Percentiles rank a stretch among this genome's conserved stretches.
Evolutionary conservation across 2,888 invertebrate genomes (phyloP).

Genomic region (Cinara cedri): DNA sequence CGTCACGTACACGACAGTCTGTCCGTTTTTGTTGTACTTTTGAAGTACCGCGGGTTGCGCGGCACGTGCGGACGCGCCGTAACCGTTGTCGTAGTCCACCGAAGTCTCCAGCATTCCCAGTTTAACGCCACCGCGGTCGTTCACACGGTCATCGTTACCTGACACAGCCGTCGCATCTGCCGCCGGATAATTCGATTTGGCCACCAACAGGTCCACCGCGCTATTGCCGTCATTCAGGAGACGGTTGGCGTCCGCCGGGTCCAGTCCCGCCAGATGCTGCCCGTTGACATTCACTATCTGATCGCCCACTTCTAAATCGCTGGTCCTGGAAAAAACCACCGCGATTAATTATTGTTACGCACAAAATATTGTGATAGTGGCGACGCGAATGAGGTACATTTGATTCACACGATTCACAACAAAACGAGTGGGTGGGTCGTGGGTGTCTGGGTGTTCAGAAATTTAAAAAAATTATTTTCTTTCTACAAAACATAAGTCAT

Average conservation of each 20-base stretch:
- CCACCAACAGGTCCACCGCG: slow-evolving; percentile 1
- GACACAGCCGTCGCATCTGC: neutral
- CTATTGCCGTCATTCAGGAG: slow-evolving; percentile 63
- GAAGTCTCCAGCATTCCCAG: slow-evolving; percentile 70
- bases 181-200: neutral
- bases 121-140: neutral
- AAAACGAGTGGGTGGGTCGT: too few relatives aligned
- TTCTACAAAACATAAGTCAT: too few relatives aligned
- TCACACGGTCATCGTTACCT: neutral
- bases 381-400: too few relatives aligned
- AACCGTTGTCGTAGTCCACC: slow-evolving; percentile 71
- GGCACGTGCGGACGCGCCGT: neutral
- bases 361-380: too few relatives aligned
- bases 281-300: slow-evolving; percentile 78
- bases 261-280: slow-evolving; percentile 71
- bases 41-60: slow-evolving; percentile 9
- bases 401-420: too few relatives aligned
- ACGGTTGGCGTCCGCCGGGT: slow-evolving; percentile 73
- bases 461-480: too few relatives aligned
- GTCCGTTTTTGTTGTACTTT: slow-evolving; percentile 63
- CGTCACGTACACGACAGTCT: slow-evolving; percentile 43
- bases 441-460: too few relatives aligned
- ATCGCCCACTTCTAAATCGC: slow-evolving; percentile 72
- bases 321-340: slow-evolving; percentile 66
- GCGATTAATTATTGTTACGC: too few relatives aligned